Evolutionary conservation across 2,888 invertebrate genomes (phyloP), one percentile per base, ranked within the genome.

Genomic region (Spodoptera littoralis): DNA sequence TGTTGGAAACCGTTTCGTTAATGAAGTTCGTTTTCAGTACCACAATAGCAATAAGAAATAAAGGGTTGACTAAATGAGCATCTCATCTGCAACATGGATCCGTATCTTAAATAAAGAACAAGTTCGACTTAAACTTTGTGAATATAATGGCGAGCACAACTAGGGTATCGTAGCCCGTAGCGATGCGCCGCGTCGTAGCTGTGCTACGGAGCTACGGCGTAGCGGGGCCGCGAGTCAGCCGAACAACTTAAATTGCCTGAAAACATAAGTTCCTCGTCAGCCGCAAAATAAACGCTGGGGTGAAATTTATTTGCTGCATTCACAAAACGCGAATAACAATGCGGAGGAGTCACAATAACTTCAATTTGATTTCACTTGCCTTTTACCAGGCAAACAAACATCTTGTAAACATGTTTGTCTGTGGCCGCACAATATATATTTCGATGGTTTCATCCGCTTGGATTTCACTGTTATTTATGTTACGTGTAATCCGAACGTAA

Each of bases 321-420:
- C 81, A 79, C 79, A 79, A 71, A 83, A 78, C 62, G 69, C 69
- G 81, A 84, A 80, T 79, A 81, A 83, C 84, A 85, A 85, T 84
- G 81, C 76, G 68, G 66, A 79, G 73, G 70, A 76, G 73, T 72
- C 79, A 82, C 82, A 84, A 85, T 85, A 86, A 84, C 79, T 70
- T 77, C 83, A 84, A 86, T 88, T 84, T 84, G 80, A 85, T 84
- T 87, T 82, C 80, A 80, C 70, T 77, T 60, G 76, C 61, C 64
- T 72, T 70, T 66, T 60, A 59, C 57, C 49, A 65, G 59, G 61
- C 60, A 64, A 76, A 74, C 78, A 74, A 77, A 73, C 75, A 64
- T 81, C 80, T 80, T 74, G 88, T 88, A 89, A 91, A 90, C 90
- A 91, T 91, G 91, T 91, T 90, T 91, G 88, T 87, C 78, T 82